Conservation (phyloP, 1,140 invertebrate genomes). For the Drosophila pandora region DNA sequence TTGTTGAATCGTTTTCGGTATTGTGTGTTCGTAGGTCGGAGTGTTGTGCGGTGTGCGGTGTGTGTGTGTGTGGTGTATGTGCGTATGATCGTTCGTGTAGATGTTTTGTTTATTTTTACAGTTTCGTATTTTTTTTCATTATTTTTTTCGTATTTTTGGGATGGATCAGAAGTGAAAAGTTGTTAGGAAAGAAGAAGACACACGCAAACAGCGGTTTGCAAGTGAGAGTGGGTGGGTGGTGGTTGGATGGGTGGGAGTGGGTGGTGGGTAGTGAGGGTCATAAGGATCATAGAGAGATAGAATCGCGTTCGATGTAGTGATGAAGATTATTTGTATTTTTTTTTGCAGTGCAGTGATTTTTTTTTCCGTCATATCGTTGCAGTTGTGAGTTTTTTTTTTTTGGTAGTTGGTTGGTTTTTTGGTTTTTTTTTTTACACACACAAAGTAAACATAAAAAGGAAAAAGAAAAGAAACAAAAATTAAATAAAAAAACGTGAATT, state of each 20-base stretch:
- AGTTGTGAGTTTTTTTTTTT: constrained; percentile 48
- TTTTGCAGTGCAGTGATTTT: constrained; percentile 28
- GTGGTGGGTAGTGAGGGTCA: too few relatives aligned
- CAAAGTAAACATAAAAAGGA: constrained; percentile 74
- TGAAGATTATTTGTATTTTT: constrained; percentile 9
- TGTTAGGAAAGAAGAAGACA: constrained; percentile 75
- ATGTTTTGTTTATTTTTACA: constrained; percentile 38
- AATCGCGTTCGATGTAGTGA: constrained; percentile 37
- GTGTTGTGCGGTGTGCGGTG: constrained; percentile 28
- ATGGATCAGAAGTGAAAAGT: constrained; percentile 82
- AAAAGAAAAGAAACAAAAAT: constrained; percentile 74
- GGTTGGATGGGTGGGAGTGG: constrained; percentile 14
- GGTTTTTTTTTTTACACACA: constrained; percentile 61
- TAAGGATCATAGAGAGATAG: constrained; percentile 13
- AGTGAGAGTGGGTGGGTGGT: constrained; percentile 20
- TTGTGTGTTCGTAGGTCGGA: too few relatives aligned
- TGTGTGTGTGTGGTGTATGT: constrained; percentile 21
- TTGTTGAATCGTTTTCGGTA: constrained; percentile 40
- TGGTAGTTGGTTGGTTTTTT: constrained; percentile 40
- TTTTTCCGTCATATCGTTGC: constrained; percentile 39
- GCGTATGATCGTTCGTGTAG: constrained; percentile 25
- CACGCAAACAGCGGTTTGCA: constrained; percentile 54
- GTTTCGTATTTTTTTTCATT: constrained; percentile 19
- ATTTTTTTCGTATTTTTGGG: constrained; percentile 46
- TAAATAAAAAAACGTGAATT: constrained; percentile 66